These are phyloP conservation scores for Aphidius gifuensis DNA, from an alignment of 1,140 invertebrate species.

Conservation along the genomic window DNA sequence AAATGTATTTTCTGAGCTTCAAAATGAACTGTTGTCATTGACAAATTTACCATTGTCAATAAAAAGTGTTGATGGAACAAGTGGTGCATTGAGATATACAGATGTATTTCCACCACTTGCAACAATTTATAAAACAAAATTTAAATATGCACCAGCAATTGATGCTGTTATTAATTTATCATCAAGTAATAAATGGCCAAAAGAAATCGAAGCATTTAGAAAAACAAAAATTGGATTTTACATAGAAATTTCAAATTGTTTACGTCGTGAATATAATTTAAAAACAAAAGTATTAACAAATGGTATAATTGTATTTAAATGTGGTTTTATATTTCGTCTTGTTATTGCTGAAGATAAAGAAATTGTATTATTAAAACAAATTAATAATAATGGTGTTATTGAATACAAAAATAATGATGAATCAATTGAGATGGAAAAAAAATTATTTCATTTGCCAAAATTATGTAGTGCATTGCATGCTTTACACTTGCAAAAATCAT, in stretches of 20 bases:
- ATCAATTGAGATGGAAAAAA: conserved; percentile 68
- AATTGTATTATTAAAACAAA: conserved; percentile 63
- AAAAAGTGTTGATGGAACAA: conserved; percentile 71
- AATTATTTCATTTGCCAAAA: conserved; percentile 71
- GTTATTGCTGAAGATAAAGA: conserved; percentile 69
- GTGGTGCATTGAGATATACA: conserved; percentile 68
- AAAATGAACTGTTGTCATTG: conserved; percentile 67
- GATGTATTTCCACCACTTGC: conserved; percentile 63
- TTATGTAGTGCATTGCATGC: conserved; percentile 78
- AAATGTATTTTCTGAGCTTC: conserved; percentile 66
- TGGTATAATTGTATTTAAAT: conserved; percentile 71
- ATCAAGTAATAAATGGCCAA: conserved; percentile 88
- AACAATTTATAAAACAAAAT: conserved; percentile 32
- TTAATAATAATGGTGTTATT: conserved; percentile 63
- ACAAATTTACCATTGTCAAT: conserved; percentile 76
- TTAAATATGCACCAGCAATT: conserved; percentile 51
- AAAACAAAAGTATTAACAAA: conserved; percentile 57
- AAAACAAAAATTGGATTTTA: conserved; percentile 84
- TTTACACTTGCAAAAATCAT: conserved; percentile 69
- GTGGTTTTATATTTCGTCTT: conserved; percentile 70
- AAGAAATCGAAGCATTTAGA: conserved; percentile 74
- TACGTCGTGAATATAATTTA: conserved; percentile 62
- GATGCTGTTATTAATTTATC: conserved; percentile 67
- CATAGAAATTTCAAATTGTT: conserved; percentile 71
- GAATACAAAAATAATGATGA: conserved; percentile 71